phyloP scores from a whole-genome alignment of 2,888 invertebrate genomes.

The Ornithoptera priamus region DNA sequence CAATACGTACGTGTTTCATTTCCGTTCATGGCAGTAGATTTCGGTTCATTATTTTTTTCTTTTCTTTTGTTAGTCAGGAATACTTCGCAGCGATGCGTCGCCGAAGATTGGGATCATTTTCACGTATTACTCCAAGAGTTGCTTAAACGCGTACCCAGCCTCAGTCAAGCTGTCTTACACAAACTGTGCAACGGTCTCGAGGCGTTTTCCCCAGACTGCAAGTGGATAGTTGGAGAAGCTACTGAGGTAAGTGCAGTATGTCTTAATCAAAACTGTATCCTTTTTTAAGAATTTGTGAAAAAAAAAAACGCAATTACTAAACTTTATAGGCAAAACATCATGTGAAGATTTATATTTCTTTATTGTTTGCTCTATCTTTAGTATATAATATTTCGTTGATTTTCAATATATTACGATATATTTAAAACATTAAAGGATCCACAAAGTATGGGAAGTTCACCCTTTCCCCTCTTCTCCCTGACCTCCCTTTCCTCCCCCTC shows the following conservation, averaged over 20 bases:
- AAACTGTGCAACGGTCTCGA: slow-evolving; percentile 94
- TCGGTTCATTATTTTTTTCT: slow-evolving; percentile 11
- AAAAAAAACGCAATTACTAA: neutral
- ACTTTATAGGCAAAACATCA: neutral
- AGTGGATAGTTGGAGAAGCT: slow-evolving; percentile 96
- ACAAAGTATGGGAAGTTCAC: too few species aligned
- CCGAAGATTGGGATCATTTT: slow-evolving; percentile 98
- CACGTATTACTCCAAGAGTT: slow-evolving; percentile 92
- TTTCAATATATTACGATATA: too few species aligned
- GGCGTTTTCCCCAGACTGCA: slow-evolving; percentile 97
- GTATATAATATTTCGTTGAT: too few species aligned
- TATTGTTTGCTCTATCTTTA: too few species aligned
- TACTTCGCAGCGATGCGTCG: slow-evolving; percentile 83
- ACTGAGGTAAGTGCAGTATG: slow-evolving; percentile 84
- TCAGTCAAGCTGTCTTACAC: slow-evolving; percentile 87
- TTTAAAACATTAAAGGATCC: too few species aligned
- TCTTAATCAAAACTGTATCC: neutral
- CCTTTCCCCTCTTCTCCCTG: too few species aligned
- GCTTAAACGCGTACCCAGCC: slow-evolving; percentile 88
- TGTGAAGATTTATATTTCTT: too few species aligned
- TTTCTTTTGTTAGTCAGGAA: slow-evolving; percentile 63
- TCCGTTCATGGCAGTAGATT: neutral
- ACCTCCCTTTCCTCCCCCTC: too few species aligned
- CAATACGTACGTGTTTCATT: neutral
- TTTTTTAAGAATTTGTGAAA: neutral